Percentiles rank a stretch among this genome's conserved stretches.
phyloP scores from a whole-genome alignment of 2,888 invertebrate species.

The Lepeophtheirus nordmannii region DNA sequence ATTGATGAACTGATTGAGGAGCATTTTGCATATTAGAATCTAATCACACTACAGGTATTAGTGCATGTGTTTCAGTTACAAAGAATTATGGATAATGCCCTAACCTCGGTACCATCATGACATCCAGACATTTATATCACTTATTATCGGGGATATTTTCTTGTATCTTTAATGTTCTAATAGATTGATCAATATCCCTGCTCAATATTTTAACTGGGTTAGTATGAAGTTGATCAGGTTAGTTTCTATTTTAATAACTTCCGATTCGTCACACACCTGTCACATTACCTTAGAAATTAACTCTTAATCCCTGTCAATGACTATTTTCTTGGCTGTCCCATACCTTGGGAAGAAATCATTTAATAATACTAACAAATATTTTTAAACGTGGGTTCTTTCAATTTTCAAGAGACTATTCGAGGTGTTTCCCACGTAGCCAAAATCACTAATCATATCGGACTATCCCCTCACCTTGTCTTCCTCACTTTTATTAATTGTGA shows the following conservation, averaged over 20 bases:
- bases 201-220: too few relatives aligned
- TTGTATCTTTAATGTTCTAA: too few relatives aligned
- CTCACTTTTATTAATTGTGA: neutral
- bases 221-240: too few relatives aligned
- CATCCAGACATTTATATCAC: too few relatives aligned
- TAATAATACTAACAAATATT: too few relatives aligned
- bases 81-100: neutral
- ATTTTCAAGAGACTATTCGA: neutral
- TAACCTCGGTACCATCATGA: neutral
- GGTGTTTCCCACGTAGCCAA: neutral
- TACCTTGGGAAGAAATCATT: too few relatives aligned
- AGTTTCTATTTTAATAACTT: too few relatives aligned
- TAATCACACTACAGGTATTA: neutral
- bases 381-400: too few relatives aligned
- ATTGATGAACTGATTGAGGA: neutral
- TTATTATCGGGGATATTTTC: too few relatives aligned
- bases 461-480: neutral
- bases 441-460: neutral
- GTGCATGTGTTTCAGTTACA: neutral
- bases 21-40: neutral
- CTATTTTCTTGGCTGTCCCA: neutral
- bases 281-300: conserved; percentile 1
- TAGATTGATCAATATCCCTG: too few relatives aligned
- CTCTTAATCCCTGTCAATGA: neutral
- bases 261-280: neutral